These are phyloP conservation scores for Parasteatoda lunata DNA, from an alignment of 2,888 invertebrate genomes.

Conservation along the genomic window DNA sequence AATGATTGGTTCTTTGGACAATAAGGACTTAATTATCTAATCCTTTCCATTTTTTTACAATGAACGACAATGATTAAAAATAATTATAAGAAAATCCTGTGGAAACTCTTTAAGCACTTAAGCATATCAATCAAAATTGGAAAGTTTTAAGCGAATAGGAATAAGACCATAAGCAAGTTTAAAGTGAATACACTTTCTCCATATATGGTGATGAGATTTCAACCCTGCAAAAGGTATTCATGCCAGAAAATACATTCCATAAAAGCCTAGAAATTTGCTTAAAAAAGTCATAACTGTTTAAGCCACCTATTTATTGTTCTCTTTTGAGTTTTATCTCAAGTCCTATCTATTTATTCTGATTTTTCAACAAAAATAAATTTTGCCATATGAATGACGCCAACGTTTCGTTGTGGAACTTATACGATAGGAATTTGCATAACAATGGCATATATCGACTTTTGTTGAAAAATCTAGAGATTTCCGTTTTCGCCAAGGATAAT, in stretches of 20 bases:
- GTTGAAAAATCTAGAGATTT: background rate
- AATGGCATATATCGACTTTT: conserved; percentile 4
- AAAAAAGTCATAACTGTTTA: conserved; percentile 29
- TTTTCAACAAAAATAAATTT: background rate
- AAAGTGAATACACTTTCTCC: too few relatives aligned
- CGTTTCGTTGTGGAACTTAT: background rate
- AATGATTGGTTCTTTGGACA: too few relatives aligned
- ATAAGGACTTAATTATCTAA: too few relatives aligned
- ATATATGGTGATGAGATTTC: too few relatives aligned
- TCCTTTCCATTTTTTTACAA: too few relatives aligned
- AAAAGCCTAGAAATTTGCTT: conserved; percentile 27
- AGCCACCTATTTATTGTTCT: conserved; percentile 1
- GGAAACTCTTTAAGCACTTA: too few relatives aligned
- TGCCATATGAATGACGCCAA: background rate
- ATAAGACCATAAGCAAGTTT: too few relatives aligned
- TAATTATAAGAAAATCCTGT: too few relatives aligned
- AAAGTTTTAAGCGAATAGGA: too few relatives aligned
- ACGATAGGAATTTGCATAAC: conserved; percentile 31
- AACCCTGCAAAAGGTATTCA: too few relatives aligned
- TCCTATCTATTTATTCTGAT: conserved; percentile 24
- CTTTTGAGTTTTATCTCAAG: background rate
- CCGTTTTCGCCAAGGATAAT: background rate
- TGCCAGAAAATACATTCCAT: background rate
- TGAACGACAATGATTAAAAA: too few relatives aligned
- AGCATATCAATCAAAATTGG: too few relatives aligned